Conservation (phyloP, 2,797 vertebrate species). For the Melanotaenia nigrans region DNA sequence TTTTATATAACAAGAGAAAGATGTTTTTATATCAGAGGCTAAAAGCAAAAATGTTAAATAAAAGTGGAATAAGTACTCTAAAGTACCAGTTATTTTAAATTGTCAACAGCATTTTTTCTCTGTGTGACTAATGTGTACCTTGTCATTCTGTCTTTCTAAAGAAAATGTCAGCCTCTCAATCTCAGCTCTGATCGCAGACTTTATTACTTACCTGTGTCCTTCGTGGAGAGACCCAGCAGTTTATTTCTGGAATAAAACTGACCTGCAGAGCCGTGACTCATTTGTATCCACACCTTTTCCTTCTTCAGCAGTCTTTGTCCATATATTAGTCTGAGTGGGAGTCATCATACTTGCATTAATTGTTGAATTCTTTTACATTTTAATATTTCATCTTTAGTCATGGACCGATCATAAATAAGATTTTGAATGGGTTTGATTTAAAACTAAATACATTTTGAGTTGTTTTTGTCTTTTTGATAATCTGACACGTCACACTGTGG, state of each 20-base stretch:
- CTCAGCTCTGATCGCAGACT: background rate
- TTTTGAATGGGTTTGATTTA: no score
- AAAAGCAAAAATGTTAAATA: background rate
- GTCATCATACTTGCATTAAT: background rate
- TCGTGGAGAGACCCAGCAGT: background rate
- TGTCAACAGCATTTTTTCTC: background rate
- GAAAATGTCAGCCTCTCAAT: conserved; percentile 34
- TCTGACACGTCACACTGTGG: no score
- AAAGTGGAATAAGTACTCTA: background rate
- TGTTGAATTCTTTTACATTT: background rate
- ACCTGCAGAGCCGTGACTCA: background rate
- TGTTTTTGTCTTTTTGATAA: no score
- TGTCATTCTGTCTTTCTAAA: conserved; percentile 5
- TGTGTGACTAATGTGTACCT: conserved; percentile 19
- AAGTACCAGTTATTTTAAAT: background rate
- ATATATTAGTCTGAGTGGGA: background rate
- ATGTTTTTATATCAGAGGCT: conserved; percentile 5
- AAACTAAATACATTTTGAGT: no score
- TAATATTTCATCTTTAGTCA: background rate
- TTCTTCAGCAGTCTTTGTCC: conserved; percentile 2
- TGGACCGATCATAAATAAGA: background rate
- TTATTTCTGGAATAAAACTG: conserved; percentile 30
- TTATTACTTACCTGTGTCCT: conserved; percentile 5
- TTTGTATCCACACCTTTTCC: background rate
- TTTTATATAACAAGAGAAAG: background rate